Conservation (phyloP, 2,888 invertebrate genomes). For the Rosalia funebris region DNA sequence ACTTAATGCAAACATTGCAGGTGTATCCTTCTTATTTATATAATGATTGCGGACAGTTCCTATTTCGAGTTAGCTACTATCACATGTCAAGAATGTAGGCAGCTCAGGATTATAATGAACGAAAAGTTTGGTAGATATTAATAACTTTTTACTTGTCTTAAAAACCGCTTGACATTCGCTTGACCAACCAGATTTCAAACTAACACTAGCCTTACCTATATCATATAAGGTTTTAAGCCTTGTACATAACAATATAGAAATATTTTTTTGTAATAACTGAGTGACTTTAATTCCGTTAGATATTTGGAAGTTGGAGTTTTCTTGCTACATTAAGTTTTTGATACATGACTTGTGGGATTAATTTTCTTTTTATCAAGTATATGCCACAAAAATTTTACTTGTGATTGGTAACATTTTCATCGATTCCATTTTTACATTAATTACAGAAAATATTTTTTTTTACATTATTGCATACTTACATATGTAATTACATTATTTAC, state of each 20-base stretch:
- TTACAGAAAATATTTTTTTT: too few relatives aligned
- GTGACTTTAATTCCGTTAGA: conserved; percentile 26
- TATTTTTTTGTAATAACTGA: conserved; percentile 17
- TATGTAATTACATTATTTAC: conserved; percentile 39
- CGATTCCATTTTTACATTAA: conserved; percentile 46
- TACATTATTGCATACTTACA: too few relatives aligned
- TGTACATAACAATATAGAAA: background rate
- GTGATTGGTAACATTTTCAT: conserved; percentile 41
- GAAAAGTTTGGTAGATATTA: conserved; percentile 36
- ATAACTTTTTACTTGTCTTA: conserved; percentile 39
- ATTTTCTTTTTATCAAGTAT: conserved; percentile 31
- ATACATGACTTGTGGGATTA: conserved; percentile 26
- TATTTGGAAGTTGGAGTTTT: conserved; percentile 26
- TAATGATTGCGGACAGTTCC: conserved; percentile 41
- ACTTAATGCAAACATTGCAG: conserved; percentile 36
- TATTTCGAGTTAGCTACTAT: conserved; percentile 42
- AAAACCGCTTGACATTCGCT: conserved; percentile 36
- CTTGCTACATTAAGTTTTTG: conserved; percentile 26
- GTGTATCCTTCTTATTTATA: conserved; percentile 37
- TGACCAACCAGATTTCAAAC: conserved; percentile 37
- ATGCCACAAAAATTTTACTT: conserved; percentile 47
- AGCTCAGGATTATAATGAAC: conserved; percentile 39
- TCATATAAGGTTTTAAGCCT: conserved; percentile 23
- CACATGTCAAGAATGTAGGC: conserved; percentile 42
- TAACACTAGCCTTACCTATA: conserved; percentile 20